A percentile compares a stretch with the other conserved stretches of the same genome.
Evolutionary conservation across 2,888 invertebrate species (phyloP).

Genomic region (Ptychoptera albimana): DNA sequence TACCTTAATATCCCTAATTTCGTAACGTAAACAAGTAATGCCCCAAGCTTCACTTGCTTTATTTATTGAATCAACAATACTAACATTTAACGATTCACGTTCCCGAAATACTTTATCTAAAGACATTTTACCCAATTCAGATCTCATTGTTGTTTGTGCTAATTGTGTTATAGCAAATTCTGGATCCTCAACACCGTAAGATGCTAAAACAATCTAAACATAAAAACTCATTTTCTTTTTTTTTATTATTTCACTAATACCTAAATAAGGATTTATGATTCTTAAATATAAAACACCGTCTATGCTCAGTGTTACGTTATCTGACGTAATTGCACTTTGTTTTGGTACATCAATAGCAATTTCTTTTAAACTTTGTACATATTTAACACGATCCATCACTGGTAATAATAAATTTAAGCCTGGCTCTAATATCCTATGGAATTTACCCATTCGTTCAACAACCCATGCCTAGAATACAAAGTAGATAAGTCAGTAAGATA

Average conservation of each 20-base stretch:
- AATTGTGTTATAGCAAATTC: conserved; percentile 98
- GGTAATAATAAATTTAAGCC: conserved; percentile 89
- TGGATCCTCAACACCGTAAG: conserved; percentile 98
- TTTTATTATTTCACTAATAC: too few relatives aligned
- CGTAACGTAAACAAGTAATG: conserved; percentile 86
- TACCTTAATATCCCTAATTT: conserved; percentile 54
- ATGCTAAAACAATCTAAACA: conserved; percentile 35
- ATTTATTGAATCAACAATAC: conserved; percentile 92
- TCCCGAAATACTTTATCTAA: conserved; percentile 94
- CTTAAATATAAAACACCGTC: conserved; percentile 94
- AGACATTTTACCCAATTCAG: conserved; percentile 93
- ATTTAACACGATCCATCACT: conserved; percentile 80
- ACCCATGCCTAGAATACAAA: conserved; percentile 68
- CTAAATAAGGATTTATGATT: conserved; percentile 84
- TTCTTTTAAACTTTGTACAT: conserved; percentile 98
- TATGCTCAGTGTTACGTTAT: conserved; percentile 91
- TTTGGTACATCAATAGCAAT: conserved; percentile 98
- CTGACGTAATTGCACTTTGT: conserved; percentile 94
- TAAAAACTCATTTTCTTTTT: neutral
- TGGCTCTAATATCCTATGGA: conserved; percentile 81
- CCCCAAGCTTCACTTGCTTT: conserved; percentile 99
- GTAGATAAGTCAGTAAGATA: conserved; percentile 1
- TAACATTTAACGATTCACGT: conserved; percentile 85
- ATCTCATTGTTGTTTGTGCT: conserved; percentile 99
- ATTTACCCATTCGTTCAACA: conserved; percentile 97